Evolutionary conservation across 2,888 invertebrate genomes (phyloP), one percentile per base, ranked within the genome.

Genomic region (Tortrix viridana): DNA sequence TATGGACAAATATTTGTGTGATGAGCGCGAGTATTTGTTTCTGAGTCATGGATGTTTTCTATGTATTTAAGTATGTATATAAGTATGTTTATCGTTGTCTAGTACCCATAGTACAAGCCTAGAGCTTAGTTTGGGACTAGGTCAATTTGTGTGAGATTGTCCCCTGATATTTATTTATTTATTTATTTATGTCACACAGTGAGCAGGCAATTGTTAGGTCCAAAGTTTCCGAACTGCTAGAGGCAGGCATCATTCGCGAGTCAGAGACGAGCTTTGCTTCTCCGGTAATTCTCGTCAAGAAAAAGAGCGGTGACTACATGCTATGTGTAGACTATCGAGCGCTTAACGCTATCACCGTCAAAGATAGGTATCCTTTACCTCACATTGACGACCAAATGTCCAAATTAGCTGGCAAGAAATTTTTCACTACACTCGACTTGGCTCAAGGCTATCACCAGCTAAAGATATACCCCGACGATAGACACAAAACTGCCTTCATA

Each of bases 311-410:
- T 18, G 54, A 43, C 26, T 6, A 54, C 23, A 16, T 43, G 3
- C 44, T 54, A 4, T 54, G 54, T 14, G 43, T 54, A 3, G 54
- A 44, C 19, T 54, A 54, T 54, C 43, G 54, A 14, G 23, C 54
- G n/a, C n/a, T n/a, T n/a, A n/a, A n/a, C n/a, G n/a, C n/a, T n/a
- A n/a, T n/a, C n/a, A n/a, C n/a, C n/a, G 12, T 74, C 0, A 66
- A 65, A 26, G 74, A 75, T 52, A 68, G 73, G 16, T 74, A 61
- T 53, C 73, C 73, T 0, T 53, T 74, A 7, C 74, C 73, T 0
- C 67, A 72, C 22, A 74, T 74, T 2, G 75, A 74, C 0, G 73
- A 73, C 49, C 71, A 73, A 18, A 9, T 75, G 1, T 66, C 67
- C 1, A 65, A 65, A 5, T 32, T 73, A 43, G 65, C 71, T 0